Base-by-base conservation (phyloP, 2,888 invertebrate genomes). In the Caenorhabditis becei region DNA sequence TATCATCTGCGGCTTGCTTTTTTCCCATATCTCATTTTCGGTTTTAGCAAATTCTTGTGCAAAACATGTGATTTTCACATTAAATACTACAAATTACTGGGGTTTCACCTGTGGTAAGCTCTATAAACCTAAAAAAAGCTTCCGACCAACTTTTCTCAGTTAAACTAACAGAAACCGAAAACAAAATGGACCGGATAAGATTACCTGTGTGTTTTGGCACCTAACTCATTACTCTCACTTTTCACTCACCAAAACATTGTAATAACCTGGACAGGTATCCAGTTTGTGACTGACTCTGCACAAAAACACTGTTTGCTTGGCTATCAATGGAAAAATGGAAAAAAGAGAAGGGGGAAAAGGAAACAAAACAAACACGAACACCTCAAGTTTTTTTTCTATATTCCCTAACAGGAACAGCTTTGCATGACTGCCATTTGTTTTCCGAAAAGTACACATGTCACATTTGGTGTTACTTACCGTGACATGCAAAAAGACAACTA, bases 301-400 rank as follows among this genome's bases (percentile, higher is more conserved):
- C 62, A 69, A 62, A 54, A 63, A 56, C 37, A 56, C 14, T 72
- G 56, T 72, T 72, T 72, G 61, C 62, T 44, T 47, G 71, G 44
- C 71, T 74, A 74, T 74, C 74, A 49, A 41, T 65, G 59, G 51
- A 75, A 23, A 44, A 28, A 41, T n/a, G n/a, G n/a, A 41, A 41
- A 41, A 14, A 41, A 32, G 5, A 14, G 41, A 41, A 41, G 14
- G 7, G 41, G 14, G 49, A 56, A 49, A 23, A 74, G 49, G 66
- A 66, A 65, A 59, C 75, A 66, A 44, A 67, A 58, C 65, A 74
- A 74, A 66, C 56, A 72, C 26, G 58, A 53, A 69, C 24, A 59
- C 58, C 47, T 20, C 56, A 4, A 67, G 20, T 16, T 23, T 24
- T 11, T 24, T 24, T 16, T 24, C 51, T 35, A n/a, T n/a, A n/a